A percentile compares a stretch with the other conserved stretches of the same genome.
Conservation (phyloP, 2,797 vertebrate genomes). For the Fistularia commersonii region DNA sequence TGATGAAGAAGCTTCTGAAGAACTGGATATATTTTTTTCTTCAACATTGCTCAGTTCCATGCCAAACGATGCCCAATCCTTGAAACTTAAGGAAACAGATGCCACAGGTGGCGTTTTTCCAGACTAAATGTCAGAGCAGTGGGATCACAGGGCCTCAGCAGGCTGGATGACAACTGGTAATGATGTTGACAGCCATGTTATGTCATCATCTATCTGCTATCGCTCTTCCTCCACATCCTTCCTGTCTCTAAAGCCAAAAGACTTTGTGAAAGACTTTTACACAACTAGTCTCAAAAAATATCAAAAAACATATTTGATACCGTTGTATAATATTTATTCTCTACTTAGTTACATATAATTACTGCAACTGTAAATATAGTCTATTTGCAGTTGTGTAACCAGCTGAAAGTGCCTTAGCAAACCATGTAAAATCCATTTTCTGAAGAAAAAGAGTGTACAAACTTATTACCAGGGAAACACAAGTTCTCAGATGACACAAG, state of each 20-base stretch:
- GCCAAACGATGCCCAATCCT: too few species aligned
- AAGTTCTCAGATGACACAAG: too few species aligned
- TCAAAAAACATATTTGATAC: not conserved
- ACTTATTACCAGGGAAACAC: too few species aligned
- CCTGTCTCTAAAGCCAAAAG: not conserved
- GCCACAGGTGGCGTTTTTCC: conserved; percentile 10
- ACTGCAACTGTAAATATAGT: not conserved
- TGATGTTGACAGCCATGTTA: conserved; percentile 13
- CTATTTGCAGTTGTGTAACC: not conserved
- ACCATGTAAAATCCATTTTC: too few species aligned
- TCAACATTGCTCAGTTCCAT: too few species aligned
- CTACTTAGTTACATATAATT: not conserved
- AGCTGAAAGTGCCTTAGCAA: too few species aligned
- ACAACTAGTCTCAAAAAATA: not conserved
- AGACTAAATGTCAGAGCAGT: conserved; percentile 23
- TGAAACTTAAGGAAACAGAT: too few species aligned
- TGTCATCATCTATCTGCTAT: conserved; percentile 6
- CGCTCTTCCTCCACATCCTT: not conserved
- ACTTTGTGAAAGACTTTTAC: not conserved
- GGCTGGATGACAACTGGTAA: conserved; percentile 6
- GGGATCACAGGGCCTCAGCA: conserved; percentile 8
- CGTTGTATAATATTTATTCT: not conserved
- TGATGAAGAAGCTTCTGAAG: too few species aligned
- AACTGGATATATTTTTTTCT: too few species aligned
- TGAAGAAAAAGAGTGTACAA: too few species aligned